Conservation (phyloP, 64 coral and sea anemone genomes). For the Montipora capricornis region DNA sequence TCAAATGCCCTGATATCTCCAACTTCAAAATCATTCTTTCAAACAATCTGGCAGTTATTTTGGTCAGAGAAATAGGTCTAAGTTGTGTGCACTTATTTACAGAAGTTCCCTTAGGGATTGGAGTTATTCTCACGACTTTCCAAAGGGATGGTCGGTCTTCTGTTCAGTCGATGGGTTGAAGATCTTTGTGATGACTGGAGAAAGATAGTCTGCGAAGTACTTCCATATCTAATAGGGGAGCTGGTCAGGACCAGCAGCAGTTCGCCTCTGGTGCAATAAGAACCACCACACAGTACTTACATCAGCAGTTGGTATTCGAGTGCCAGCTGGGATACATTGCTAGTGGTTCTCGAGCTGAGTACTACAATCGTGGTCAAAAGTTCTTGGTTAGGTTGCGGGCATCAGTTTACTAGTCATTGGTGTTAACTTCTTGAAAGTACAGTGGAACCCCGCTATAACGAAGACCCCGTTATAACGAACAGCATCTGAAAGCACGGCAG, state of each 20-base stretch:
- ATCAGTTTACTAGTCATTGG: too few relatives aligned
- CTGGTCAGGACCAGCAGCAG: constrained; percentile 56
- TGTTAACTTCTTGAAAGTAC: not conserved
- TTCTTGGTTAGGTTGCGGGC: too few relatives aligned
- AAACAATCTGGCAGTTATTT: constrained; percentile 42
- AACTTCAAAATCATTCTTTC: not conserved
- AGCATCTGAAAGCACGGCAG: too few relatives aligned
- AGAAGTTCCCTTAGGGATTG: constrained; percentile 29
- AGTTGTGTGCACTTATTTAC: not conserved
- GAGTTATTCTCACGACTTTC: constrained; percentile 18
- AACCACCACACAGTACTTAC: constrained; percentile 12
- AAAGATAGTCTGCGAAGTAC: constrained; percentile 47
- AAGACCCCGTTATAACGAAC: too few relatives aligned
- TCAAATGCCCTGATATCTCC: not conserved
- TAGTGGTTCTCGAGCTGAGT: too few relatives aligned
- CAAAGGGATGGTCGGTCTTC: not conserved
- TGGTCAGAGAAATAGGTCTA: constrained; percentile 45
- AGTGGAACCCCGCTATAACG: too few relatives aligned
- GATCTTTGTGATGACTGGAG: constrained; percentile 34
- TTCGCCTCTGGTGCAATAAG: constrained; percentile 26
- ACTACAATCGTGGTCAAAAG: too few relatives aligned
- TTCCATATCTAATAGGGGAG: constrained; percentile 55
- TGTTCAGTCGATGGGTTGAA: constrained; percentile 3
- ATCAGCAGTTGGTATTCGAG: constrained; percentile 34
- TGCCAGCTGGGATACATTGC: not conserved